These are phyloP conservation scores for Drosophila subquinaria DNA, from an alignment of 2,888 invertebrate species.

Conservation along the genomic window DNA sequence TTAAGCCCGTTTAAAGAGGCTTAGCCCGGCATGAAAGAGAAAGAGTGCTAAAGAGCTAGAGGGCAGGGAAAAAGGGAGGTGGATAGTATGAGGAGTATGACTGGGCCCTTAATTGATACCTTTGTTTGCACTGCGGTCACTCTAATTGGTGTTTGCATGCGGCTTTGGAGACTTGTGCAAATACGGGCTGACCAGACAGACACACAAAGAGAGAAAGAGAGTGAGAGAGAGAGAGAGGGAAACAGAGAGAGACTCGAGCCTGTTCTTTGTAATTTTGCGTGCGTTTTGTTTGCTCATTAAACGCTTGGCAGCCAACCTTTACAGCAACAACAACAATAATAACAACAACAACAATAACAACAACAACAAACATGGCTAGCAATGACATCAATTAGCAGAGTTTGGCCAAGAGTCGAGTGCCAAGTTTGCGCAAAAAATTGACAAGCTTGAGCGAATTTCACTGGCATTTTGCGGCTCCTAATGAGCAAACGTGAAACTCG, in stretches of 20 bases:
- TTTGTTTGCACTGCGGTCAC: conserved; percentile 79
- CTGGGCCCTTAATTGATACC: conserved; percentile 76
- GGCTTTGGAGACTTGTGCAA: conserved; percentile 78
- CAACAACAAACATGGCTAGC: conserved; percentile 27
- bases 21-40: not conserved
- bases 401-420: conserved; percentile 51
- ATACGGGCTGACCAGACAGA: conserved; percentile 71
- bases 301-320: conserved; percentile 64
- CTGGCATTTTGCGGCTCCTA: conserved; percentile 48
- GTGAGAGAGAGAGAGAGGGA: not conserved
- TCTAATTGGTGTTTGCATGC: conserved; percentile 82
- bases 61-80: not conserved
- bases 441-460: conserved; percentile 49
- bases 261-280: conserved; percentile 79
- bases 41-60: not conserved
- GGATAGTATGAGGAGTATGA: conserved; percentile 7
- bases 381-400: conserved; percentile 75
- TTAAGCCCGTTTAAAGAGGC: conserved; percentile 29
- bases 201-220: conserved; percentile 5
- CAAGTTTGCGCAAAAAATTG: conserved; percentile 79
- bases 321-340: conserved; percentile 9
- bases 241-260: conserved; percentile 6
- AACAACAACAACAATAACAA: conserved; percentile 12
- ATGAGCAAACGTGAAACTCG: conserved; percentile 70
- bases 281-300: conserved; percentile 82